A percentile compares a stretch with the other conserved stretches of the same genome.
Conservation (phyloP, 2,113 vertebrate genomes). For the Hystrix cristata region DNA sequence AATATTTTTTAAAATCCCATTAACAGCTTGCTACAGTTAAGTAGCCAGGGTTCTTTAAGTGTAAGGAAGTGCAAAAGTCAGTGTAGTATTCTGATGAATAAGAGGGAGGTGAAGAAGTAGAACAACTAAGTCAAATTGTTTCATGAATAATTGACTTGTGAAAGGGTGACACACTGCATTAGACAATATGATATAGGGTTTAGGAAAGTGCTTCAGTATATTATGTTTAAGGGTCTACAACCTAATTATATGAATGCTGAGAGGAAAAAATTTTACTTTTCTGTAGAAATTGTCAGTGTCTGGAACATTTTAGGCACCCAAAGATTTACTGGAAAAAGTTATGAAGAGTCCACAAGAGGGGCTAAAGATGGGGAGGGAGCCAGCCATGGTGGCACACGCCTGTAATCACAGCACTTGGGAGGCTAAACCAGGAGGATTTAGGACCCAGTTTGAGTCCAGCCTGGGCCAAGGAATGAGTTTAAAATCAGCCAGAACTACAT, state of each 20-base stretch:
- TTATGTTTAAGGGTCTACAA: neutral
- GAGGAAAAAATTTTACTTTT: neutral
- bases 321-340: conserved; percentile 15
- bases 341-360: neutral
- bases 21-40: neutral
- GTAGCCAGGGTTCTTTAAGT: neutral
- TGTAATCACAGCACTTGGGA: too few species aligned
- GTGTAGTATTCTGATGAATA: neutral
- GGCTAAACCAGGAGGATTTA: too few species aligned
- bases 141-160: neutral
- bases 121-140: neutral
- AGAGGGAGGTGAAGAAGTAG: conserved; percentile 10
- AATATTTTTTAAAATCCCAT: conserved; percentile 34
- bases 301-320: neutral
- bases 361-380: neutral
- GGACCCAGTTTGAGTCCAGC: too few species aligned
- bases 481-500: too few species aligned
- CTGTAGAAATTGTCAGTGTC: conserved; percentile 18
- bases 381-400: too few species aligned
- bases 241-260: conserved; percentile 2
- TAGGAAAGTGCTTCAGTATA: neutral
- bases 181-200: neutral
- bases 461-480: too few species aligned
- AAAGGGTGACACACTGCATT: neutral
- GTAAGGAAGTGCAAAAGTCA: neutral